Evolutionary conservation across 1,140 invertebrate species (phyloP), one percentile per base, ranked within the genome.

Genomic region (Papilio glaucus): DNA sequence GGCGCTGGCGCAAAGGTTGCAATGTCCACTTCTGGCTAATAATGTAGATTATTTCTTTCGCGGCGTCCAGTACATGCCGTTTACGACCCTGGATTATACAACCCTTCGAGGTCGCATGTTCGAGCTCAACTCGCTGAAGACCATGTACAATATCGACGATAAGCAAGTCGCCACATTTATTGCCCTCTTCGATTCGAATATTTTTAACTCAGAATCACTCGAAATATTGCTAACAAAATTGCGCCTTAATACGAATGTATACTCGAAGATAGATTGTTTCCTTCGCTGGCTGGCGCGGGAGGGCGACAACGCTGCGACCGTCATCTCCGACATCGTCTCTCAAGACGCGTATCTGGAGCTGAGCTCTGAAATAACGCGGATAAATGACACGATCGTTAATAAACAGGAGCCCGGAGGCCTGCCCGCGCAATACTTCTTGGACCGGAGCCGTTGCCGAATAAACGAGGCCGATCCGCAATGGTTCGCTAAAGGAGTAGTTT

Each of bases 1-100:
- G 3, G 77, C 77, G 3, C 71, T 87, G 21, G 85, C 86, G 7
- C 63, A 71, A 4, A 81, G 57, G 41, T 70, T 82, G 4, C 72
- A 75, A 0, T 88, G 86, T 62, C 80, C 84, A 5, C 65, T 87
- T 0, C 75, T 88, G 9, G 82, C 79, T 38, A 62, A 71, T 12
- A 82, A 87, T 21, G 73, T 81, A 33, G 78, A 85, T 49, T 83
- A 74, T 42, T 75, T 75, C 37, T 82, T 87, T 12, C 75, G 53
- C 8, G 70, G 70, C 37, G 75, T 77, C 3, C 41, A 74, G 0
- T 86, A 87, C 21, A 80, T 86, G 68, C 72, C 75, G n/a, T 39
- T 41, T 18, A 10, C 18, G 0, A 41, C 3, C 38, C 37, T 65
- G 15, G 2, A 65, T n/a, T 18, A 24, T 65, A 3, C 62, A 21